phyloP scores from a whole-genome alignment of 2,113 vertebrate genomes.

The Apodemus speciosus region DNA sequence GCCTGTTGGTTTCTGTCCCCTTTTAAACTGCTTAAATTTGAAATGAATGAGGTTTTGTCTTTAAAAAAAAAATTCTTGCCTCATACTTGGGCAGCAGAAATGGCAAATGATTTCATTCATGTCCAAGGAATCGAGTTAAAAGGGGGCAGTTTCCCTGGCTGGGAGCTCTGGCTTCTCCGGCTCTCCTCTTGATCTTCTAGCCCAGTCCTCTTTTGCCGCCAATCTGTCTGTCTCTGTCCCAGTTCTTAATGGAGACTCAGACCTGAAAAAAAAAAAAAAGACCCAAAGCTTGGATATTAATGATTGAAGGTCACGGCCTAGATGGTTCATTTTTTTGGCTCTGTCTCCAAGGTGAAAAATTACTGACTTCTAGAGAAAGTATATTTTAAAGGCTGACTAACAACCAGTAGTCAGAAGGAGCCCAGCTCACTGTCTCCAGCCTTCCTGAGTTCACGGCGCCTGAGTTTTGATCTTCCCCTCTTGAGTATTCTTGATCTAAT shows the following conservation, averaged over 20 bases:
- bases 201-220: constrained; percentile 52
- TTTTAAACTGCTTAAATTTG: constrained; percentile 30
- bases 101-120: neutral
- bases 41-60: constrained; percentile 35
- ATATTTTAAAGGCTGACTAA: constrained; percentile 19
- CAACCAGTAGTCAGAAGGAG: constrained; percentile 8
- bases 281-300: constrained; percentile 26
- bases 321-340: neutral
- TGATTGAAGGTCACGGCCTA: constrained; percentile 9
- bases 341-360: constrained; percentile 47
- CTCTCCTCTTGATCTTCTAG: neutral
- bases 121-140: constrained; percentile 18
- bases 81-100: constrained; percentile 37
- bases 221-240: constrained; percentile 23
- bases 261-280: neutral
- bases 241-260: constrained; percentile 17
- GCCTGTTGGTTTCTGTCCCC: neutral
- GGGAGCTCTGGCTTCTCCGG: neutral
- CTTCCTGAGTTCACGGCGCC: neutral
- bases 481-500: constrained; percentile 32
- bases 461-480: constrained; percentile 41
- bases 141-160: neutral
- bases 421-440: constrained; percentile 31
- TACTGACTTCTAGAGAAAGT: neutral
- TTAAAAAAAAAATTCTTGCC: neutral